These are phyloP conservation scores for Enteromius thamalakanensis DNA, from an alignment of 2,797 vertebrate genomes.

Conservation along the genomic window DNA sequence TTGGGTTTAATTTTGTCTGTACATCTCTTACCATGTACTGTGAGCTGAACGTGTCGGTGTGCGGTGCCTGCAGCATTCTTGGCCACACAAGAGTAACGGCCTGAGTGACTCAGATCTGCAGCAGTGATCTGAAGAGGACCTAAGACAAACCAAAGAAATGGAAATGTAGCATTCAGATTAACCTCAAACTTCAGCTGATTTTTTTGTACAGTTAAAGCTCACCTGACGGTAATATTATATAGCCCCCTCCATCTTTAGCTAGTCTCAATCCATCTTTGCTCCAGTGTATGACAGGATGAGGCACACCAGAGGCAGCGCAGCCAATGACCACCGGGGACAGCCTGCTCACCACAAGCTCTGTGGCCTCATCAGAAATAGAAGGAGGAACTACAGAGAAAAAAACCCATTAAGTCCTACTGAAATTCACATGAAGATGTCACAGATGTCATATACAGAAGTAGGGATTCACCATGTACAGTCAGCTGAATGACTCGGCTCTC, in stretches of 20 bases:
- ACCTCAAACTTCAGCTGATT: background rate
- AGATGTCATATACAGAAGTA: background rate
- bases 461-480: constrained; percentile 86
- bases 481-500: constrained; percentile 83
- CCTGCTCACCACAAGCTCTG: constrained; percentile 86
- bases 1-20: background rate
- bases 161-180: background rate
- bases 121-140: constrained; percentile 87
- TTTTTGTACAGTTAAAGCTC: constrained; percentile 34
- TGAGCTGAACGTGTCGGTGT: constrained; percentile 84
- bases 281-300: constrained; percentile 87
- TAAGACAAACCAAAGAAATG: constrained; percentile 60
- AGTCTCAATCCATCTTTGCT: constrained; percentile 89
- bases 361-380: constrained; percentile 91
- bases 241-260: constrained; percentile 78
- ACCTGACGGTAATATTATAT: constrained; percentile 89
- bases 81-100: constrained; percentile 86
- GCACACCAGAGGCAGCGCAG: constrained; percentile 89
- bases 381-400: constrained; percentile 84
- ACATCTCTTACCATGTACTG: constrained; percentile 84
- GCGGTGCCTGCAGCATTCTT: constrained; percentile 88
- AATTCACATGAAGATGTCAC: background rate
- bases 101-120: constrained; percentile 83
- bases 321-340: constrained; percentile 85
- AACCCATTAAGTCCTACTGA: background rate